Evolutionary conservation across 2,888 invertebrate species (phyloP), one percentile per base, ranked within the genome.

Genomic region (Eupithecia tripunctaria): DNA sequence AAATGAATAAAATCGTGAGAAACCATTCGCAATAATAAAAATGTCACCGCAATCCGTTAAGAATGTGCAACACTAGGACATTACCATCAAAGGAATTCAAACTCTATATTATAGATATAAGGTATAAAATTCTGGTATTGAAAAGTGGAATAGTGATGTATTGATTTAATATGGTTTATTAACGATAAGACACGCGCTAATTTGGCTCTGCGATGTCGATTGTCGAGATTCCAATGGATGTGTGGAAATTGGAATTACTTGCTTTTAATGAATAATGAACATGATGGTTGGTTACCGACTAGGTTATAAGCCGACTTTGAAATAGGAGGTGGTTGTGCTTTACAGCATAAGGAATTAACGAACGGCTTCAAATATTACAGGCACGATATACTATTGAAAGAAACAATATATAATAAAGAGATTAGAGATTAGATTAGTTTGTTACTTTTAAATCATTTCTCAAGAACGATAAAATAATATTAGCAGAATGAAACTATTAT

Each of bases 181-280:
- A 93, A 87, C 87, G 88, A 93, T 92, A 86, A 87, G 90, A 89
- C 87, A 91, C 90, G 92, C 91, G 88, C 90, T 91, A 89, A 91
- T 91, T 91, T 88, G 85, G 85, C 86, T 86, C 87, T 86, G 38
- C 69, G 59, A 64, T 74, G 72, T 71, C 66, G 68, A 74, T 72
- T 74, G 70, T 29, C 32, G 60, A 73, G 75, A 78, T 77, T 79
- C 73, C 74, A 10, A 73, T 66, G 67, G 21, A 71, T 70, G 73
- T 70, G 71, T 71, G 71, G 66, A 73, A 72, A 72, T 73, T 70
- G 72, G 59, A 59, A 60, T 64, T 64, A 64, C 36, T 64, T 38
- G 21, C 36, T n/a, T 64, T 36, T 64, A 67, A 71, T 56, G 38
- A 67, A 64, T 71, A 67, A 70, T 38, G 62, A 38, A 47, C n/a